Base-by-base conservation (phyloP, 2,113 vertebrate genomes). In the Scopus umbretta region DNA sequence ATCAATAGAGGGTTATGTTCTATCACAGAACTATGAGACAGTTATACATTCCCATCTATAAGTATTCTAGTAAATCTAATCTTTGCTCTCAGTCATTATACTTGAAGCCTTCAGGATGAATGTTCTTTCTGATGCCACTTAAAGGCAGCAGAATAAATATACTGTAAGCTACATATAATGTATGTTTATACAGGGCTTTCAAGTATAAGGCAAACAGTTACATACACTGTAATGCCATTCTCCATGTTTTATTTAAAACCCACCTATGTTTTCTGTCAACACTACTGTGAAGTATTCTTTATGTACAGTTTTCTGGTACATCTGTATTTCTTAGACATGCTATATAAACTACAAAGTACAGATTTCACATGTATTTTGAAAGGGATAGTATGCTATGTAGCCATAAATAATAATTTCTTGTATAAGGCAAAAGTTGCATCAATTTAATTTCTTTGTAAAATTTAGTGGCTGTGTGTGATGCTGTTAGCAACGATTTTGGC, bases 11-110 rank as follows among this genome's bases (percentile, higher is more conserved):
- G 6, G 15, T 45, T 88, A 40, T 74, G n/a, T 56, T 73, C 25
- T 70, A 2, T 59, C 56, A 52, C 7, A 27, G 42, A 72, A 83
- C 7, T 26, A 8, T 30, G 34, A 56, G 45, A 73, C 13, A 34
- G 36, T 53, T 59, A 13, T 4, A 27, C 0, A 0, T n/a, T 84
- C 53, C 49, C 42, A 11, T 30, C 34, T 50, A 1, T 78, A 81
- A 55, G 59, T 74, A 62, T 50, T 62, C 30, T 29, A 61, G 45
- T 32, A 52, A 93, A 76, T 66, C 49, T 43, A 71, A 49, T 13
- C 32, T 83, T 58, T 49, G 29, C 11, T 83, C 52, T 68, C 58
- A 15, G 36, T 32, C 15, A 26, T 68, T 88, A 76, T 8, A 86
- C 76, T 58, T 16, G 21, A 58, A 88, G 19, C 34, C 11, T 45